Base-by-base conservation (phyloP, 2,888 invertebrate genomes). In the Endotricha flammealis region DNA sequence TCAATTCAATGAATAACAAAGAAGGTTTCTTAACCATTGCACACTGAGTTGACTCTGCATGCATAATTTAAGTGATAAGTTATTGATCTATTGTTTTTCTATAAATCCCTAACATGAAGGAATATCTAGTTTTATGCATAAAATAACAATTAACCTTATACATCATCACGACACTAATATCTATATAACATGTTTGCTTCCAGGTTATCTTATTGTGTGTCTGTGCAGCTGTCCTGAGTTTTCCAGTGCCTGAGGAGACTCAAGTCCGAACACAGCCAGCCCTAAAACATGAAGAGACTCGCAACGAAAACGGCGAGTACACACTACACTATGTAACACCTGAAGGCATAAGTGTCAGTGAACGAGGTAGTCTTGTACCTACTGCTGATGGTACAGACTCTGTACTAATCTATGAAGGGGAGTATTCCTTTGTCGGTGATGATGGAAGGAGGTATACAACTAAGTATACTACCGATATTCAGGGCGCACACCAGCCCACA, bases 251-350 rank as follows among this genome's bases (percentile, higher is more conserved):
- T 1, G n/a, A 8, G 3, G 36, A 41, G 8, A 22, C 35, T 1
- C 4, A 10, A 1, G 12, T 22, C 11, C 25, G 11, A 3, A 14
- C 39, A 0, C 17, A 22, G 1, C 40, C 45, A 1, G 45, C 46
- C 8, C 8, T 47, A 9, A 38, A 47, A 25, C 53, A 54, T 14
- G 44, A 46, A 12, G 49, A 53, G 32, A 38, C 49, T 6, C 48
- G 46, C 28, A 53, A 57, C 28, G 48, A 48, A 17, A 42, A 39
- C 16, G 55, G 55, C 9, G 52, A 56, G 40, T 57, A 53, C 36
- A 50, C 48, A 1, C 42, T 57, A 1, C 50, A 47, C n/a, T 57
- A 54, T 46, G 42, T 50, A n/a, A 56, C 57, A 1, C 46, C 51
- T 5, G 55, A 57, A 29, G 53, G 53, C 13, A 52, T 48, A 14